Base-by-base conservation (phyloP, 2,113 vertebrate genomes). In the Myodes glareolus region DNA sequence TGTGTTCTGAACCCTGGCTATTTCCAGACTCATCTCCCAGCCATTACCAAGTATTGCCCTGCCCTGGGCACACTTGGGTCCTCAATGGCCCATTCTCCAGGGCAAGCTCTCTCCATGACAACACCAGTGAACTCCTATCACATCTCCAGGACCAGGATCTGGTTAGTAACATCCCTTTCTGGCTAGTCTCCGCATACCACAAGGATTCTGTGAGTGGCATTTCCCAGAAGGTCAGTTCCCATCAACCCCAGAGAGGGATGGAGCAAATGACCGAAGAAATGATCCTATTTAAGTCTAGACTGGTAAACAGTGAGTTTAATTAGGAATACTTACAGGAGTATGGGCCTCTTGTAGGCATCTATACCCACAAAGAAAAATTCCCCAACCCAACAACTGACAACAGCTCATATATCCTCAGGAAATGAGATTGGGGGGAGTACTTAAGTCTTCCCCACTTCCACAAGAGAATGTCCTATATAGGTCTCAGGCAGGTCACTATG, bases 1-100 rank as follows among this genome's bases (percentile, higher is more conserved):
- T 58, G 0, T 3, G 0, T 47, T 55, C 45, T 4, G 4, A 8
- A 36, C 45, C 39, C 27, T 1, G 21, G 29, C 0, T 63, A 17
- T 58, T 13, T 5, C 50, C 39, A 39, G 50, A 45, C 81, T 55
- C 2, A 3, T 29, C 39, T 73, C 19, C 11, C 0, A 1, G 58
- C 4, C 47, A 65, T 4, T 4, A 1, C 52, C 21, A 3, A 45
- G 45, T 31, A 0, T 12, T 13, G 17, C 21, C 61, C 10, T 39
- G 2, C 7, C 23, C 75, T 73, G 13, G 6, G 75, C 61, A 52
- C 42, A 50, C 39, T 27, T 3, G 19, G 23, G 6, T 25, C 19
- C 29, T 7, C 27, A 63, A 7, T 27, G 3, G 4, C 42, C 39
- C 2, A 6, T 12, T 10, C 12, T 61, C 50, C 50, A 67, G 31